phyloP scores from a whole-genome alignment of 2,888 invertebrate species.

The Papilio gigon region DNA sequence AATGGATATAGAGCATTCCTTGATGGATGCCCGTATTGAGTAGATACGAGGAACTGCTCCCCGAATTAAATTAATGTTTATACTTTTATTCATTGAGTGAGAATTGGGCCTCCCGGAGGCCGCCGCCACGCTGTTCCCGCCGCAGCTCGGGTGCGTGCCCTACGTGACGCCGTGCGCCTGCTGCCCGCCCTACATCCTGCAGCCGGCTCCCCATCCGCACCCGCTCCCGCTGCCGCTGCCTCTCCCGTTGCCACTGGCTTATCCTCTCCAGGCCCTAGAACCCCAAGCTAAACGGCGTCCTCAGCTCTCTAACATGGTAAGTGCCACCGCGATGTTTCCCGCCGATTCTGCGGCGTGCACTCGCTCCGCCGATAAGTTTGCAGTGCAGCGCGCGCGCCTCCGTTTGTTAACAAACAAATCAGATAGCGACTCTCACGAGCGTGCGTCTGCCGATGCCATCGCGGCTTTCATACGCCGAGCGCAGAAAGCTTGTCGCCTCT shows the following conservation, averaged over 20 bases:
- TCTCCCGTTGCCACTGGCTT: slow-evolving; percentile 76
- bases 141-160: slow-evolving; percentile 82
- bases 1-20: background rate
- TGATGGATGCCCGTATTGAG: no score
- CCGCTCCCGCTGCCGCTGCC: slow-evolving; percentile 74
- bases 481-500: slow-evolving; percentile 53
- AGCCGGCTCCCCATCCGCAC: slow-evolving; percentile 73
- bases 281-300: slow-evolving; percentile 78
- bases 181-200: slow-evolving; percentile 78
- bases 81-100: no score
- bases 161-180: slow-evolving; percentile 81
- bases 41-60: no score
- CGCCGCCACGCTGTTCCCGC: slow-evolving; percentile 83
- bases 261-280: slow-evolving; percentile 78
- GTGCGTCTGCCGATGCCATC: slow-evolving; percentile 64
- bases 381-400: slow-evolving; percentile 56
- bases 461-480: slow-evolving; percentile 52
- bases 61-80: no score
- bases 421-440: slow-evolving; percentile 69
- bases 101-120: slow-evolving; percentile 81
- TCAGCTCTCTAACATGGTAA: slow-evolving; percentile 83
- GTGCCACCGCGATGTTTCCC: slow-evolving; percentile 55
- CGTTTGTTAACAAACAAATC: slow-evolving; percentile 67
- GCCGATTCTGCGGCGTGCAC: slow-evolving; percentile 50
- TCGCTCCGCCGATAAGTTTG: slow-evolving; percentile 58